Evolutionary conservation across 2,888 invertebrate species (phyloP), one percentile per base, ranked within the genome.

Genomic region (Melanargia galathea): DNA sequence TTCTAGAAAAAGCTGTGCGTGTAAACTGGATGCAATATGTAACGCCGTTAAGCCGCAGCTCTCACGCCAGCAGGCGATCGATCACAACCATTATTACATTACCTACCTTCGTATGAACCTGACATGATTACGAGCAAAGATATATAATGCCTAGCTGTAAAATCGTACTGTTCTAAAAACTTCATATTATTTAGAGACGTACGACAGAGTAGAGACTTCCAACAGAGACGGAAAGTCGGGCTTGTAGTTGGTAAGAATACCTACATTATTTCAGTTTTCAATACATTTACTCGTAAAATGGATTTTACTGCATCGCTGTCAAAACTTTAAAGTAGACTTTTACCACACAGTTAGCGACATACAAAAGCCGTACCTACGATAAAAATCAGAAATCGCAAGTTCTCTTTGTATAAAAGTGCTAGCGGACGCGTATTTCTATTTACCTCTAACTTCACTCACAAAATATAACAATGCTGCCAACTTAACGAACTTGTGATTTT

Each of bases 31-130:
- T 49, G 49, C 49, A 63, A 65, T 66, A 40, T 58, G 24, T 60
- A 57, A 59, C 54, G 46, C 65, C 52, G 63, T 54, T 58, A 48
- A 59, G 58, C 48, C 52, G 57, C 60, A 57, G 58, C 67, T 70
- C 69, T 70, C 73, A 71, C 71, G 70, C 62, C 63, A 71, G 66
- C 69, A 20, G 49, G 64, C 73, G 70, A 72, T 73, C 73, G 69
- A 74, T 76, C 73, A 75, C 62, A 60, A 48, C 55, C 60, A 64
- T 66, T 68, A 64, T 66, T 59, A 49, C 62, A 60, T 66, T 66
- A 52, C 62, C 58, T 66, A 52, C 62, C 58, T 65, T 54, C 63
- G 57, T 60, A 60, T 66, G 63, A 63, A 67, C 64, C 52, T 51
- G 63, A 48, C 57, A 51, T 46, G 60, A 62, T 65, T 58, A 16